A percentile compares a stretch with the other conserved stretches of the same genome.
Conservation (phyloP, 2,888 invertebrate genomes). For the Cryptosula pallasiana region DNA sequence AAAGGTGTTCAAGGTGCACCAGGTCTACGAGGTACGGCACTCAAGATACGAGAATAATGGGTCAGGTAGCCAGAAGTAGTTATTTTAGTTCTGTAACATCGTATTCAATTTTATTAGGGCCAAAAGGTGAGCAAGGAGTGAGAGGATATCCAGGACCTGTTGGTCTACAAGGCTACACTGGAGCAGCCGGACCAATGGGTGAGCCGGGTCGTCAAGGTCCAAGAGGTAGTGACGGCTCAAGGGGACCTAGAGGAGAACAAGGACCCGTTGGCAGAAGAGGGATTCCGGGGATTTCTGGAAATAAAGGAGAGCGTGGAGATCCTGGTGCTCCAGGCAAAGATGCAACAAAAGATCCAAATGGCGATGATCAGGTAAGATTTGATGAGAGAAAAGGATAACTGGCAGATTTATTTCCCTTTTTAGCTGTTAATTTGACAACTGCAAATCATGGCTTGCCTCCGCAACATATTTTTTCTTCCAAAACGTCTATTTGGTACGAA, state of each 20-base stretch:
- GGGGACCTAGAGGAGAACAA: conserved; percentile 1
- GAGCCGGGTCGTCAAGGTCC: background rate
- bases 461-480: too few relatives aligned
- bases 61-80: too few relatives aligned
- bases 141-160: conserved; percentile 5
- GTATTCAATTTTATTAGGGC: background rate
- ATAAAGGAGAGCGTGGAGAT: background rate
- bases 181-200: conserved; percentile 6
- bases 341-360: background rate
- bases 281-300: background rate
- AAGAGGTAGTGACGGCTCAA: background rate
- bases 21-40: background rate
- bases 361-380: too few relatives aligned
- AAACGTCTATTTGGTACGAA: too few relatives aligned
- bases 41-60: too few relatives aligned
- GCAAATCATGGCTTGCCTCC: too few relatives aligned
- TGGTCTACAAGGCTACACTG: conserved; percentile 1
- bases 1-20: background rate
- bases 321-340: background rate
- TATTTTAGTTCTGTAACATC: too few relatives aligned
- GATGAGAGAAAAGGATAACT: too few relatives aligned
- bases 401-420: too few relatives aligned
- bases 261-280: background rate
- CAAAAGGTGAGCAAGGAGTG: conserved; percentile 8
- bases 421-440: too few relatives aligned